Base-by-base conservation (phyloP, 2,888 invertebrate genomes). In the Arrhopalites spinosus region DNA sequence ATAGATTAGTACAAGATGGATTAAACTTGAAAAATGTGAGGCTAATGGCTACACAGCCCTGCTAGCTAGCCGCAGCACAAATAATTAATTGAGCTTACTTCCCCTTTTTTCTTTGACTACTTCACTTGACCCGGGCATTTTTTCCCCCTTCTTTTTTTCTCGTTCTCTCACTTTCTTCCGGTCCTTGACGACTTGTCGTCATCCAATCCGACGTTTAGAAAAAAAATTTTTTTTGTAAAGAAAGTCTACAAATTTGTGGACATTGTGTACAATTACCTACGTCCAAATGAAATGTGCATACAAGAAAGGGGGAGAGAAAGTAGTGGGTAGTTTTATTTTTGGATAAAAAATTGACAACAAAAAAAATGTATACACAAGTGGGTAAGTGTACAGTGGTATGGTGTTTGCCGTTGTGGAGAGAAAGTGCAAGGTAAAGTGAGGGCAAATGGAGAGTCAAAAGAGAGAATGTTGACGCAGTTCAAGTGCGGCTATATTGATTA, bases 401-500 rank as follows among this genome's bases (percentile, higher is more conserved):
- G n/a, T 1, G 29, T 13, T 30, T 63, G 27, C 1, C n/a, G n/a
- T 15, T 20, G 29, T 13, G 64, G 13, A 17, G n/a, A n/a, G 64
- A 30, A 20, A n/a, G 36, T 30, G 36, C 29, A 36, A 29, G 29
- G 17, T 11, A 64, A 30, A 30, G n/a, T 7, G 66, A 43, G 20
- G 23, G n/a, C n/a, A n/a, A n/a, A n/a, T n/a, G 23, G n/a, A 45
- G 36, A 47, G 23, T 23, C 2, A 68, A 25, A 68, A 50, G 25
- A 47, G 27, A 68, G 25, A 68, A 68, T 68, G 50, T 68, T 68
- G 68, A 68, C 68, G 68, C 68, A 50, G 27, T 68, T 68, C 50
- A 47, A 68, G 27, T 68, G 50, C 50, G 50, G 50, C 50, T 25
- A 23, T 68, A 68, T 68, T 68, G 68, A 68, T 68, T 68, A 68